phyloP scores from a whole-genome alignment of 2,113 vertebrate species.

The Megalops atlanticus region DNA sequence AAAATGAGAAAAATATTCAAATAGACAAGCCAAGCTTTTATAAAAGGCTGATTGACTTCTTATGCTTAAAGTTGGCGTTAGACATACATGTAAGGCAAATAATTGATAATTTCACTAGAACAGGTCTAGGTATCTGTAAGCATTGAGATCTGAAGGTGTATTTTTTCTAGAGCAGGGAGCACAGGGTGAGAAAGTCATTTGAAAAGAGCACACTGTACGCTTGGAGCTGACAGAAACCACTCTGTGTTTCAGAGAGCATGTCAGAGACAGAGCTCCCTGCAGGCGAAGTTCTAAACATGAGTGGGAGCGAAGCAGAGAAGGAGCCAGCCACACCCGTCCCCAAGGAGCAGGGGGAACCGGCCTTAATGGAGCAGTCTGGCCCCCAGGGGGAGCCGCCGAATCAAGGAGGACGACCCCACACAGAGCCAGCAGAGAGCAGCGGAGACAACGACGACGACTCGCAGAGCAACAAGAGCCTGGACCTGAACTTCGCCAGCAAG shows the following conservation, averaged over 20 bases:
- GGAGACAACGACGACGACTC: slow-evolving; percentile 70
- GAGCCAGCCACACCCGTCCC: slow-evolving; percentile 10
- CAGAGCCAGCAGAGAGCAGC: slow-evolving; percentile 36
- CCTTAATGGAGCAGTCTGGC: slow-evolving; percentile 20
- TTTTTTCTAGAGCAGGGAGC: too few relatives aligned
- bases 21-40: too few relatives aligned
- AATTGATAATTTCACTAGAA: too few relatives aligned
- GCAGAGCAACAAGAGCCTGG: slow-evolving; percentile 91
- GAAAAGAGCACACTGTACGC: too few relatives aligned
- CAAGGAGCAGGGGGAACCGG: slow-evolving; percentile 28
- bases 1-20: too few relatives aligned
- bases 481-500: slow-evolving; percentile 92
- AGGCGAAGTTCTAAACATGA: slow-evolving; percentile 73
- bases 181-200: too few relatives aligned
- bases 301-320: slow-evolving; percentile 50
- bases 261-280: slow-evolving; percentile 72
- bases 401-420: background rate
- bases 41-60: too few relatives aligned
- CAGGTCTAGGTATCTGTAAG: too few relatives aligned
- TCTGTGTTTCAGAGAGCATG: slow-evolving; percentile 76
- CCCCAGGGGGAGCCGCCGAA: slow-evolving; percentile 53
- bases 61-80: too few relatives aligned
- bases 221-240: background rate
- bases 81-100: too few relatives aligned
- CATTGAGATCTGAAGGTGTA: too few relatives aligned